Percentiles rank a stretch among this genome's conserved stretches.
Conservation (phyloP, 2,888 invertebrate species). For the Ditula angustiorana region DNA sequence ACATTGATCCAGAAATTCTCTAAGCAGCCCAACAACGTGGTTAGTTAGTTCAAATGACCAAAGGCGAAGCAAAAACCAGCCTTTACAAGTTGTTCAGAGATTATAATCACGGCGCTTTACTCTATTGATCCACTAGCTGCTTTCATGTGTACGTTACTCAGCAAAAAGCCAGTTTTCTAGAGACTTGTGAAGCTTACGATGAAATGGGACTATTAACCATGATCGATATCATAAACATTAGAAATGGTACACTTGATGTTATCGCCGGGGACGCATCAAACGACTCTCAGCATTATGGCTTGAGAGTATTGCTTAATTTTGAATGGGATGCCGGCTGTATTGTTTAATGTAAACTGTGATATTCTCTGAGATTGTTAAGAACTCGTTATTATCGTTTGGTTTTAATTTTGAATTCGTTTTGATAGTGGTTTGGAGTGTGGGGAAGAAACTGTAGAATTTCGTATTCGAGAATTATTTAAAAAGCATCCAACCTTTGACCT, state of each 20-base stretch:
- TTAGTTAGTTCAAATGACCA: neutral
- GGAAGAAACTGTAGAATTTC: neutral
- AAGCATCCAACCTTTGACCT: no score
- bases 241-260: constrained; percentile 31
- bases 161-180: constrained; percentile 45
- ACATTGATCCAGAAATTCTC: neutral
- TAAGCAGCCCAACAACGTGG: neutral
- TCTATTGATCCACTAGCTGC: constrained; percentile 26
- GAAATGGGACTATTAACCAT: constrained; percentile 37
- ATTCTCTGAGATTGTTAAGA: constrained; percentile 27
- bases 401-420: constrained; percentile 14
- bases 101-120: constrained; percentile 17
- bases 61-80: neutral
- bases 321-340: neutral
- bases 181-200: constrained; percentile 33
- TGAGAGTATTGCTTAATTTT: constrained; percentile 1
- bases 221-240: constrained; percentile 41
- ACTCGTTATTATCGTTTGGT: constrained; percentile 26
- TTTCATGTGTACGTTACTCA: constrained; percentile 42
- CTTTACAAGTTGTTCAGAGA: neutral
- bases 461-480: no score
- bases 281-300: neutral
- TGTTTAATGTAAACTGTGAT: constrained; percentile 19
- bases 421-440: neutral
- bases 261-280: neutral